These are phyloP conservation scores for Synanceia verrucosa DNA, from an alignment of 2,797 vertebrate genomes.

Conservation along the genomic window DNA sequence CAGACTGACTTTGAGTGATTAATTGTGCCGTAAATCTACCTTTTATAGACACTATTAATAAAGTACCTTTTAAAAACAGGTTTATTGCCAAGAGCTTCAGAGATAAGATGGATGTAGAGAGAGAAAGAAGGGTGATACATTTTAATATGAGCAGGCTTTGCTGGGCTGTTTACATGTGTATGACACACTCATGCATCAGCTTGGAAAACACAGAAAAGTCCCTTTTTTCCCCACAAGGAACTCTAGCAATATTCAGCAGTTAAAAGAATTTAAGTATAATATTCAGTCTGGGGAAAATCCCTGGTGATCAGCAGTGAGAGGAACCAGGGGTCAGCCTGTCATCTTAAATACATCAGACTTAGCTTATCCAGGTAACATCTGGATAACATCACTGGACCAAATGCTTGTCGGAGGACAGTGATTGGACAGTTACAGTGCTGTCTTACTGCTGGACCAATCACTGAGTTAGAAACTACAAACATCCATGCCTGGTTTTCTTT, in stretches of 20 bases:
- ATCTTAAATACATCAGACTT: conserved; percentile 68
- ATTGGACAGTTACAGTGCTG: conserved; percentile 20
- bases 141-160: conserved; percentile 33
- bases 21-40: conserved; percentile 51
- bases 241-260: conserved; percentile 37
- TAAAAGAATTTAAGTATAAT: conserved; percentile 44
- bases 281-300: conserved; percentile 61
- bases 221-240: conserved; percentile 45
- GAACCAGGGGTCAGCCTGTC: conserved; percentile 67
- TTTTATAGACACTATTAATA: conserved; percentile 58
- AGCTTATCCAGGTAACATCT: conserved; percentile 65
- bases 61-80: conserved; percentile 47
- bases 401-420: conserved; percentile 19
- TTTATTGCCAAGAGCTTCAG: conserved; percentile 42
- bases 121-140: conserved; percentile 10
- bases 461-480: conserved; percentile 8
- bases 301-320: conserved; percentile 56
- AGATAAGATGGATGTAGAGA: conserved; percentile 15
- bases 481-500: conserved; percentile 26
- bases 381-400: conserved; percentile 62
- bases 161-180: conserved; percentile 27
- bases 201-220: conserved; percentile 10
- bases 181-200: conserved; percentile 13
- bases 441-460: conserved; percentile 29
- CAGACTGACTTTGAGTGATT: conserved; percentile 55